Percentiles rank a stretch among this genome's conserved stretches.
These are phyloP conservation scores for Camelus dromedarius DNA, from an alignment of 2,113 vertebrate genomes.

Conservation along the genomic window DNA sequence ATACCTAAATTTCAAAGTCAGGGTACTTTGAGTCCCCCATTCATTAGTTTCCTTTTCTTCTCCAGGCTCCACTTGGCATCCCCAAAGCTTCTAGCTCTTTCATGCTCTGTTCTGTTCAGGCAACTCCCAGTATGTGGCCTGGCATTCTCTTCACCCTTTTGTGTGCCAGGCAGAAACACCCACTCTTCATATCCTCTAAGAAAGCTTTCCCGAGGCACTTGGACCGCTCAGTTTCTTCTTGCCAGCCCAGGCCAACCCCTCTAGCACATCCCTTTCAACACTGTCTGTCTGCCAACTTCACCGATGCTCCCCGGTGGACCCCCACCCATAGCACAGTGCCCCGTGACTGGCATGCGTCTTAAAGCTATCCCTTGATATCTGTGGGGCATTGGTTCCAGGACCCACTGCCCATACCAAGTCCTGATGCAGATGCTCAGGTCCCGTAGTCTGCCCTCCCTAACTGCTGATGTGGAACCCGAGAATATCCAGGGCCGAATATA, in stretches of 20 bases:
- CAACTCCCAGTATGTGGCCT: background rate
- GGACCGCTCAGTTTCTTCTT: background rate
- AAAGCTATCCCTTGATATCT: background rate
- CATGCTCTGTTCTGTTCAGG: background rate
- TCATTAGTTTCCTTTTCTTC: background rate
- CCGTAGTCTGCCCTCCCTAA: background rate
- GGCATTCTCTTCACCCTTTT: background rate
- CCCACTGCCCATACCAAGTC: background rate
- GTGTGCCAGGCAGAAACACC: background rate
- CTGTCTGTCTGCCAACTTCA: background rate
- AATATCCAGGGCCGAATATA: background rate
- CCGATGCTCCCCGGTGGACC: background rate
- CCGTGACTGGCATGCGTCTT: background rate
- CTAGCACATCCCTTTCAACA: background rate
- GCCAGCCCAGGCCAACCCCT: background rate
- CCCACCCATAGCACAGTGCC: background rate
- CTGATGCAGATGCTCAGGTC: background rate
- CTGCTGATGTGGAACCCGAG: background rate
- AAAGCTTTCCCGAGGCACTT: background rate
- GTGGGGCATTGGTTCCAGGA: background rate
- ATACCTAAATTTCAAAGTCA: background rate
- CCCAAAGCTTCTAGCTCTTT: background rate
- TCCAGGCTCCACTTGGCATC: background rate
- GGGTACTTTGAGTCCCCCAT: background rate
- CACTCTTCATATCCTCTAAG: background rate